Evolutionary conservation across 2,797 vertebrate genomes (phyloP).

Genomic region (Rallus crepitans): DNA sequence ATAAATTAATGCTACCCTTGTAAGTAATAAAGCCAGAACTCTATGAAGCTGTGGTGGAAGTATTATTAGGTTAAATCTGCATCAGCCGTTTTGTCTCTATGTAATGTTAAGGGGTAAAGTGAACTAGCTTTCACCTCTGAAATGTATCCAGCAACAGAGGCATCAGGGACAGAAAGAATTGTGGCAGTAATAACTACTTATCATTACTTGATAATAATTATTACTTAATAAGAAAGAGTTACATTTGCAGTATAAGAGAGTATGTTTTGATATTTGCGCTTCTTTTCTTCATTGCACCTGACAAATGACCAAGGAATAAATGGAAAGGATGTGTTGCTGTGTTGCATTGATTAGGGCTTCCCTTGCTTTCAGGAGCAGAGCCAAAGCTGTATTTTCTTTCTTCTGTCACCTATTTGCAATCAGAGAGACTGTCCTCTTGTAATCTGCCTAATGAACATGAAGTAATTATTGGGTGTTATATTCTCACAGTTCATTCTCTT

Average conservation of each 20-base stretch:
- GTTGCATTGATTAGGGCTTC: neutral
- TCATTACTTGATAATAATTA: neutral
- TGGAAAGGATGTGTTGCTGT: neutral
- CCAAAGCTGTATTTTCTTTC: neutral
- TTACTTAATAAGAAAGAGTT: neutral
- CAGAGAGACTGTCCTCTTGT: neutral
- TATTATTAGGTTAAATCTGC: neutral
- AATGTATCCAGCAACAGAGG: neutral
- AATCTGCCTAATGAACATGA: neutral
- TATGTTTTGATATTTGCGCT: neutral
- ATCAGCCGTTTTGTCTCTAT: neutral
- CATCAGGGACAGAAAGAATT: neutral
- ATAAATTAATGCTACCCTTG: neutral
- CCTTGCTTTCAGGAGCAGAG: neutral
- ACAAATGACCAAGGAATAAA: neutral
- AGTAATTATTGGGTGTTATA: neutral
- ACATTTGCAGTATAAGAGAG: neutral
- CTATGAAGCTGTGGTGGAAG: neutral
- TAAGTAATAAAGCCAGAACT: neutral
- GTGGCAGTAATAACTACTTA: neutral
- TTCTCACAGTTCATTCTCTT: neutral
- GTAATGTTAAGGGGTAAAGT: neutral
- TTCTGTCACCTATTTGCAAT: neutral
- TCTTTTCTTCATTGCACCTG: neutral
- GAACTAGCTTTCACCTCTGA: slow-evolving; percentile 37